These are phyloP conservation scores for Callimico goeldii DNA, from an alignment of 2,797 vertebrate genomes.

Conservation along the genomic window DNA sequence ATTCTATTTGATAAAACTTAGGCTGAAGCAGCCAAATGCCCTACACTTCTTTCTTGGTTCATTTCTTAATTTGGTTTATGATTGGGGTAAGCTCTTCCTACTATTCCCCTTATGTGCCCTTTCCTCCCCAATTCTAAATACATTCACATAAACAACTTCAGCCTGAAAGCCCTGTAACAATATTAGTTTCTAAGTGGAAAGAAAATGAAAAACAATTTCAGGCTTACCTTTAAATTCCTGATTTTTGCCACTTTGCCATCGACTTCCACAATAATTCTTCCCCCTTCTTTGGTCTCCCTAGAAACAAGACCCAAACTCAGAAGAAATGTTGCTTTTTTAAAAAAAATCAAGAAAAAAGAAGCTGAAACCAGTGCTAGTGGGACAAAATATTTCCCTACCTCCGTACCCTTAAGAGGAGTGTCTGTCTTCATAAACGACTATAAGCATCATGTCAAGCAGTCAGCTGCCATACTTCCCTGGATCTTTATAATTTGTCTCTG, in stretches of 20 bases:
- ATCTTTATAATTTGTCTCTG: background rate
- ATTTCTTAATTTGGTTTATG: conserved; percentile 60
- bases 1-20: background rate
- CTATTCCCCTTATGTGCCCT: background rate
- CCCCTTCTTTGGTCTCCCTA: conserved; percentile 93
- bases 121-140: background rate
- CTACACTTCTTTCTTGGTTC: conserved; percentile 44
- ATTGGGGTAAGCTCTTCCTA: conserved; percentile 11
- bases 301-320: conserved; percentile 69
- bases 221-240: conserved; percentile 93
- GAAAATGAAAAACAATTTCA: conserved; percentile 4
- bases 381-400: conserved; percentile 7
- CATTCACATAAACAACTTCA: background rate
- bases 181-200: background rate
- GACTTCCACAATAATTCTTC: conserved; percentile 92
- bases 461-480: background rate
- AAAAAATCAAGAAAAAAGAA: background rate
- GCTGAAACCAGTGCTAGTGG: background rate
- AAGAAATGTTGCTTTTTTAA: background rate
- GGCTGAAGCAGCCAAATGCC: background rate
- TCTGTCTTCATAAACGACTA: background rate
- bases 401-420: background rate
- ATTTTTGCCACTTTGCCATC: conserved; percentile 93
- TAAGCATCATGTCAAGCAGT: background rate
- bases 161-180: background rate